Conservation (phyloP, 2,797 vertebrate species). For the Enoplosus armatus region DNA sequence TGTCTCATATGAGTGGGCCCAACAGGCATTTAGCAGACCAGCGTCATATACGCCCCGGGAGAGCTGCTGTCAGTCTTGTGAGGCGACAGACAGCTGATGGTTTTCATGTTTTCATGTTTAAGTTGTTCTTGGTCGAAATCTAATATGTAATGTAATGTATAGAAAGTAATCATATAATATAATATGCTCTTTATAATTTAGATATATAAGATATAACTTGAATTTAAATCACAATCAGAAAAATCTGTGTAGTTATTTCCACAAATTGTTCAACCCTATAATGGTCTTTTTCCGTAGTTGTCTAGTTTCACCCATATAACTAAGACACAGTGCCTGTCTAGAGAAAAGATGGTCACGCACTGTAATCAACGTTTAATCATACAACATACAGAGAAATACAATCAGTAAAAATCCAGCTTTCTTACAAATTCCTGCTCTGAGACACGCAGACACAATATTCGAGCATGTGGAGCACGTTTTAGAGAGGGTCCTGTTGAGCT, state of each 20-base stretch:
- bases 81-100: neutral
- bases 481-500: slow-evolving; percentile 19
- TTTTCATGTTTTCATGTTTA: neutral
- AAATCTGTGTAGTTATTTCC: neutral
- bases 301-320: neutral
- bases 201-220: neutral
- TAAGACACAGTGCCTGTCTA: neutral
- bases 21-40: neutral
- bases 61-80: neutral
- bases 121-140: neutral
- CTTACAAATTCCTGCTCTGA: neutral
- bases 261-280: neutral
- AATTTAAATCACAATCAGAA: neutral
- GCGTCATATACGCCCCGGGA: too few relatives aligned
- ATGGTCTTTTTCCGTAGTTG: neutral
- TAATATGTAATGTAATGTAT: too few relatives aligned
- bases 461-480: neutral
- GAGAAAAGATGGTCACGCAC: neutral
- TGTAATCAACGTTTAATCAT: neutral
- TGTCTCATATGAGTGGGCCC: neutral
- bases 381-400: neutral
- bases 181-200: too few relatives aligned
- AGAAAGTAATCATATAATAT: too few relatives aligned
- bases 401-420: neutral
- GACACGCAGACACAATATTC: slow-evolving; percentile 8